phyloP scores from a whole-genome alignment of 64 coral and sea anemone genomes.

The Montipora sp. region DNA sequence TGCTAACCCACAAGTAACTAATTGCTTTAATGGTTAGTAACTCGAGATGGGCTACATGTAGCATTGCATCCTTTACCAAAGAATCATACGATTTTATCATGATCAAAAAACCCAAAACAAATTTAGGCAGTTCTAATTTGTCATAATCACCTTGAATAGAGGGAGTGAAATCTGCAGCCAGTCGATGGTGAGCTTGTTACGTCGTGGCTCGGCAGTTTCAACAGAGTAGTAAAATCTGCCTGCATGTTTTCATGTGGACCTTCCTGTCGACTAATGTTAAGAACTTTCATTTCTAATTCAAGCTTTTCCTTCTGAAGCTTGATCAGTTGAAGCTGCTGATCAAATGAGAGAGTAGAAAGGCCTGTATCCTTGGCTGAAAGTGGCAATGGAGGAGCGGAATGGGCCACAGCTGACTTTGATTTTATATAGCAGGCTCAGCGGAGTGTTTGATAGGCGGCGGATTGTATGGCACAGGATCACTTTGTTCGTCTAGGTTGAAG shows the following conservation, averaged over 20 bases:
- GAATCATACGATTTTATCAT: slow-evolving; percentile 2
- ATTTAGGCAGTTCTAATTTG: slow-evolving; percentile 5
- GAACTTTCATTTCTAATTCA: slow-evolving; percentile 10
- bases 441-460: not conserved
- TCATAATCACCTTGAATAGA: slow-evolving; percentile 1
- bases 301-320: slow-evolving; percentile 39
- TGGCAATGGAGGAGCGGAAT: not conserved
- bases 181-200: slow-evolving; percentile 2
- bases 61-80: not conserved
- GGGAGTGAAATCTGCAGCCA: slow-evolving; percentile 32
- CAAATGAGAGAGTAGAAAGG: not conserved
- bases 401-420: not conserved
- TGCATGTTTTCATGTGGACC: not conserved
- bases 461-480: not conserved
- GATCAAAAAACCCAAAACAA: slow-evolving; percentile 5
- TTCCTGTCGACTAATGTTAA: not conserved
- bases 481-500: slow-evolving; percentile 3
- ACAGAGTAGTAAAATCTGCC: not conserved
- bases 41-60: slow-evolving; percentile 6
- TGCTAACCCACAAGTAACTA: slow-evolving; percentile 37
- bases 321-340: slow-evolving; percentile 19
- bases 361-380: too few relatives aligned
- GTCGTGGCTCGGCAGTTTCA: not conserved
- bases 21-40: slow-evolving; percentile 12
- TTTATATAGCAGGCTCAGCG: not conserved